Evolutionary conservation across 2,888 invertebrate species (phyloP), one percentile per base, ranked within the genome.

Genomic region (Nineta flava): DNA sequence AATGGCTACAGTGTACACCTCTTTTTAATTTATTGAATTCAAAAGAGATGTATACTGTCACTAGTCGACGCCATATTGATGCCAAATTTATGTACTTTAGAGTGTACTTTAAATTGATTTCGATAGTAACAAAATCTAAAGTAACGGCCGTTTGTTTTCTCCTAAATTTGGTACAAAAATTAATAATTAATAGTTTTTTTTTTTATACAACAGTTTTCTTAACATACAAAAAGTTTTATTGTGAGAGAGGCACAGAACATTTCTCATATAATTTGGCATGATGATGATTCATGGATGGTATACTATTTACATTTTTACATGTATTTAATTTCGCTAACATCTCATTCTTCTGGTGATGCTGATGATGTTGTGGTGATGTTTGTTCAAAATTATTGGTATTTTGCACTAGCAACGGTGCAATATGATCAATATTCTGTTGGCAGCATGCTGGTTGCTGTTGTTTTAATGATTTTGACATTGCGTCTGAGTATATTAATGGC

Each of bases 131-230:
- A n/a, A n/a, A n/a, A n/a, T n/a, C n/a, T n/a, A n/a, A n/a, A 19
- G 19, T 19, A 3, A 3, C 19, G 19, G 19, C 5, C 5, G 19
- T 19, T 19, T 19, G n/a, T 19, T 19, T 19, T 19, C 19, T 5
- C 26, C 7, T 7, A 26, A 26, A 6, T 26, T 26, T 26, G 26
- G 26, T 26, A 26, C 26, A 26, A 26, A 26, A 7, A 5, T 26
- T 26, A n/a, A n/a, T n/a, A n/a, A n/a, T n/a, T n/a, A n/a, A n/a
- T n/a, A 88, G 68, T 86, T 87, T 32, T 83, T 68, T 72, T 57
- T 65, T 73, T 12, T 71, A 71, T 46, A 72, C 70, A 53, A 34
- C 38, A 38, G 9, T 13, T 38, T 15, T 38, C 3, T 38, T 38
- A 38, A 38, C n/a, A 38, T 9, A 38, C 5, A 38, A 38, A 38